phyloP scores from a whole-genome alignment of 1,140 invertebrate species.

The Atta cephalotes region DNA sequence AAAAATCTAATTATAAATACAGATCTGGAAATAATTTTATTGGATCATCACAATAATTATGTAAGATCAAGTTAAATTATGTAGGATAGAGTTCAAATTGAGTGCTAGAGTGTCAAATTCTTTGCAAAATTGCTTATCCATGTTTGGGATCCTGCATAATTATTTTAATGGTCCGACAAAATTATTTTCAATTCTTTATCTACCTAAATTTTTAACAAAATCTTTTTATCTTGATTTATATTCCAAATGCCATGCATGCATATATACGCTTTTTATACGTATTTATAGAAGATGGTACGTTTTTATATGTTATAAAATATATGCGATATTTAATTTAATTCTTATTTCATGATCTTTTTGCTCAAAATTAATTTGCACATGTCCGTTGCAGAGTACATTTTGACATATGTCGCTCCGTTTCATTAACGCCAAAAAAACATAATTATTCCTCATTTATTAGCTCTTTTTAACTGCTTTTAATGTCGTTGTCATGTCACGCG shows the following conservation, averaged over 20 bases:
- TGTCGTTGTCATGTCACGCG: conserved; percentile 13
- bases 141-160: too few relatives aligned
- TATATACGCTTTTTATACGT: background rate
- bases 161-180: too few relatives aligned
- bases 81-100: too few relatives aligned
- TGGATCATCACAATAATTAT: too few relatives aligned
- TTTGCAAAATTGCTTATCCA: too few relatives aligned
- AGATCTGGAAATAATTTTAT: too few relatives aligned
- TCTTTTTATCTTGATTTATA: background rate
- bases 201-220: too few relatives aligned
- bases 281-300: background rate
- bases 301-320: background rate
- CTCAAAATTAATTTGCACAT: conserved; percentile 33
- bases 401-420: conserved; percentile 20
- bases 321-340: conserved; percentile 15
- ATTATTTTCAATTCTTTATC: too few relatives aligned
- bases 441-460: conserved; percentile 35
- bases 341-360: conserved; percentile 9
- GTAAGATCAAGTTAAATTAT: too few relatives aligned
- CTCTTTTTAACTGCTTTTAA: background rate
- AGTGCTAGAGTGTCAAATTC: too few relatives aligned
- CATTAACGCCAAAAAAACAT: conserved; percentile 20
- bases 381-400: background rate
- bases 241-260: too few relatives aligned
- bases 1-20: too few relatives aligned